phyloP scores from a whole-genome alignment of 2,797 vertebrate genomes.

The Sebastes aleutianus region DNA sequence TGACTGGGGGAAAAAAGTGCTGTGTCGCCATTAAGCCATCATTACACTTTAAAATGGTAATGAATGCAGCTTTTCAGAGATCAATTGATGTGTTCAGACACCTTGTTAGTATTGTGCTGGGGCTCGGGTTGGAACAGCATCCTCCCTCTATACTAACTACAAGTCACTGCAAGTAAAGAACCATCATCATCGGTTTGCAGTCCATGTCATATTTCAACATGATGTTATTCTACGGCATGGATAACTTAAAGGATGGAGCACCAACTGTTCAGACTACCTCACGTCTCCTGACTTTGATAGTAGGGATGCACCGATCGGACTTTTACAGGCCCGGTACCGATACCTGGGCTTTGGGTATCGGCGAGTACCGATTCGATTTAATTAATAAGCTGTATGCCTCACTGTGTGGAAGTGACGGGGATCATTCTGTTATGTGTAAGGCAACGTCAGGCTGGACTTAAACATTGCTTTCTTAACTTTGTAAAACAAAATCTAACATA shows the following conservation, averaged over 20 bases:
- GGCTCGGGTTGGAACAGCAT: background rate
- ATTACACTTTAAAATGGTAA: conserved; percentile 24
- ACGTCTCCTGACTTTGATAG: conserved; percentile 32
- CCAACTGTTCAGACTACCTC: conserved; percentile 42
- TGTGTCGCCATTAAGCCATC: conserved; percentile 13
- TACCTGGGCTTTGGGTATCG: too few species aligned
- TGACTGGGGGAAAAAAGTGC: conserved; percentile 18
- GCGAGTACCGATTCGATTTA: too few species aligned
- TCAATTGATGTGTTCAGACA: conserved; percentile 11
- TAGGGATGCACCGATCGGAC: too few species aligned
- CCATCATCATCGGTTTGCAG: conserved; percentile 21
- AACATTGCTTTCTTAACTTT: too few species aligned
- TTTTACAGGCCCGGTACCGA: too few species aligned
- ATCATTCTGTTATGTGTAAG: too few species aligned
- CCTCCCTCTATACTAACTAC: background rate
- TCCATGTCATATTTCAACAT: conserved; percentile 2
- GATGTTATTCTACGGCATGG: conserved; percentile 23
- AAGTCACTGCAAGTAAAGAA: conserved; percentile 4
- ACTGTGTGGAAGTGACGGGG: too few species aligned
- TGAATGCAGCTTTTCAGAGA: conserved; percentile 32
- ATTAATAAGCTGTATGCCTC: too few species aligned
- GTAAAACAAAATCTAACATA: too few species aligned
- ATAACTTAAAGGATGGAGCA: conserved; percentile 39
- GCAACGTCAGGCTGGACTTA: too few species aligned
- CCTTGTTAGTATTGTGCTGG: conserved; percentile 14